Evolutionary conservation across 2,113 vertebrate species (phyloP), one percentile per base, ranked within the genome.

Genomic region (Pavo muticus): DNA sequence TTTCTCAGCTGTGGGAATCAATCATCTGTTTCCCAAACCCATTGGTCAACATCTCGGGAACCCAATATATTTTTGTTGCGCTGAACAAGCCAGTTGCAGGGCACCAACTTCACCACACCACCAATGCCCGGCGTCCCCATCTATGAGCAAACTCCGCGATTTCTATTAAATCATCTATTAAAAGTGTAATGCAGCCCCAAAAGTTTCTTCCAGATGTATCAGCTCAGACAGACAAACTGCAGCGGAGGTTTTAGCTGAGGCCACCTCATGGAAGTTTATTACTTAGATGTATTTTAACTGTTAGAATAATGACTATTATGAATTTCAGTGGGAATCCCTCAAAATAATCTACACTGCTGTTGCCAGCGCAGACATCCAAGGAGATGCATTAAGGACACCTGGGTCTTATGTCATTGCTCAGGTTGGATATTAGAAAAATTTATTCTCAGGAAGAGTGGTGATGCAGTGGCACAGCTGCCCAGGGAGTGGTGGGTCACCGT

Each of bases 1-100:
- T 77, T 93, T 93, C 97, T 97, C 98, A 98, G 98, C 98, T 98
- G 98, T 96, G 97, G 79, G 95, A 96, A 98, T 98, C 98, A 98
- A 98, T 98, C 98, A 98, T 87, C 92, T 96, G 56, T 92, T 98
- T 97, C 97, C 97, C 94, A 97, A 97, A 97, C 75, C 88, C 94
- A 97, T 96, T 97, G 91, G 97, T 98, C 97, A 97, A 96, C 97
- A 96, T 96, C 97, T 97, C 91, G 47, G n/a, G 81, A 92, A 90
- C 92, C 91, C 83, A 93, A 68, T 97, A 96, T 98, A 98, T 98
- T 98, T 98, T 98, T 97, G 96, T 94, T 97, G 13, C 84, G 0
- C 84, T 90, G 56, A 95, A 97, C 93, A 77, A 96, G 83, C 83
- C 29, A 4, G 80, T 74, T 77, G 92, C 93, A 95, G 84, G 96